A percentile compares a stretch with the other conserved stretches of the same genome.
Evolutionary conservation across 37 sponge, comb jelly and placozoan genomes (phyloP).

Genomic region (Cliona cf. orientalis): DNA sequence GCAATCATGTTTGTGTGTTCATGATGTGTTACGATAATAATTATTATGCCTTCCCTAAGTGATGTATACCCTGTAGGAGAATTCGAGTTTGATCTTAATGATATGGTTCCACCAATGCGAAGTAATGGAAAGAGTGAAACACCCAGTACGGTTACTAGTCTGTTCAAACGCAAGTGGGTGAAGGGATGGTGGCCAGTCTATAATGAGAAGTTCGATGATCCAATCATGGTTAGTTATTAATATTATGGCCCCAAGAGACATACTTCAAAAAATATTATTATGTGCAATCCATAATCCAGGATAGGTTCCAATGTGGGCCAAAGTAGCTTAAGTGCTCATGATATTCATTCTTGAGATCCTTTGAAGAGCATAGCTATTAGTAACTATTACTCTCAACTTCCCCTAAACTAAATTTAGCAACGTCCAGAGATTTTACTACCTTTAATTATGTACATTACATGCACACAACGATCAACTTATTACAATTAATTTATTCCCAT

Average conservation of each 20-base stretch:
- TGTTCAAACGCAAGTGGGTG: slow-evolving; percentile 92
- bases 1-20: not conserved
- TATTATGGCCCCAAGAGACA: too few species aligned
- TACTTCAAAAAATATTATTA: too few species aligned
- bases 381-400: not conserved
- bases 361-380: not conserved
- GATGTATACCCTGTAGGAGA: too few species aligned
- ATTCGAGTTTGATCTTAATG: slow-evolving; percentile 80
- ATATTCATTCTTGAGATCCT: too few species aligned
- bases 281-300: too few species aligned
- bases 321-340: too few species aligned
- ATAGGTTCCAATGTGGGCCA: too few species aligned
- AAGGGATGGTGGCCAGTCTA: slow-evolving; percentile 98
- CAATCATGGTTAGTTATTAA: slow-evolving; percentile 58
- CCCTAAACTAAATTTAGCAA: not conserved
- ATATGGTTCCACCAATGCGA: slow-evolving; percentile 67
- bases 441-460: too few species aligned
- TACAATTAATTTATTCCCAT: not conserved
- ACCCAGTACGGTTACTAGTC: slow-evolving; percentile 48
- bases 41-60: too few species aligned
- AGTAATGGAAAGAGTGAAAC: slow-evolving; percentile 50
- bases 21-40: slow-evolving; percentile 81
- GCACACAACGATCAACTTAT: too few species aligned
- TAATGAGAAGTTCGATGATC: slow-evolving; percentile 52
- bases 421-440: not conserved